Percentiles rank a stretch among this genome's conserved stretches.
Evolutionary conservation across 2,888 invertebrate species (phyloP).

Genomic region (Hypercompe scribonia): DNA sequence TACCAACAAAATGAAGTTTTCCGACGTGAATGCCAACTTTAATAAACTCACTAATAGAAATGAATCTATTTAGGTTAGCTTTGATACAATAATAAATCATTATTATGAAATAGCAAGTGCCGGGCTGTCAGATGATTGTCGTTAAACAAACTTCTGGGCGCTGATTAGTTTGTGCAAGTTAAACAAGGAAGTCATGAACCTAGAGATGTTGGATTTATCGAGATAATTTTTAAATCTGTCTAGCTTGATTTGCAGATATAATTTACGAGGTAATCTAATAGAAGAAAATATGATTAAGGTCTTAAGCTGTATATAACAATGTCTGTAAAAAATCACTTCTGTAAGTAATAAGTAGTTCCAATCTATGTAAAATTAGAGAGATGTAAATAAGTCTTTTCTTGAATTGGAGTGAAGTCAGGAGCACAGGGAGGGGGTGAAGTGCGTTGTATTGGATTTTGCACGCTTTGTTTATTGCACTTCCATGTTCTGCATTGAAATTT

Average conservation of each 20-base stretch:
- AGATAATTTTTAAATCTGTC: constrained; percentile 13
- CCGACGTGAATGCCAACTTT: not conserved
- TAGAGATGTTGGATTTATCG: constrained; percentile 31
- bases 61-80: constrained; percentile 25
- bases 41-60: constrained; percentile 11
- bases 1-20: not conserved
- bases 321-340: not conserved
- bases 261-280: not conserved
- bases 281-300: not conserved
- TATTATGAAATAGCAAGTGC: constrained; percentile 26
- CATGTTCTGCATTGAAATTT: too few species aligned
- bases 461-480: too few species aligned
- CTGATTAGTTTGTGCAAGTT: constrained; percentile 43
- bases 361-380: not conserved
- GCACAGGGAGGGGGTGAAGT: not conserved
- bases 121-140: constrained; percentile 34
- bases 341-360: not conserved
- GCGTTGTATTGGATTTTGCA: too few species aligned
- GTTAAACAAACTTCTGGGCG: constrained; percentile 40
- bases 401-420: not conserved
- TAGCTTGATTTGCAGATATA: constrained; percentile 2
- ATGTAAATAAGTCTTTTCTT: not conserved
- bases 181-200: constrained; percentile 39
- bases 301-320: not conserved
- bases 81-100: constrained; percentile 28